Conservation (phyloP, 2,888 invertebrate genomes). For the Trissolcus brochymenae region DNA sequence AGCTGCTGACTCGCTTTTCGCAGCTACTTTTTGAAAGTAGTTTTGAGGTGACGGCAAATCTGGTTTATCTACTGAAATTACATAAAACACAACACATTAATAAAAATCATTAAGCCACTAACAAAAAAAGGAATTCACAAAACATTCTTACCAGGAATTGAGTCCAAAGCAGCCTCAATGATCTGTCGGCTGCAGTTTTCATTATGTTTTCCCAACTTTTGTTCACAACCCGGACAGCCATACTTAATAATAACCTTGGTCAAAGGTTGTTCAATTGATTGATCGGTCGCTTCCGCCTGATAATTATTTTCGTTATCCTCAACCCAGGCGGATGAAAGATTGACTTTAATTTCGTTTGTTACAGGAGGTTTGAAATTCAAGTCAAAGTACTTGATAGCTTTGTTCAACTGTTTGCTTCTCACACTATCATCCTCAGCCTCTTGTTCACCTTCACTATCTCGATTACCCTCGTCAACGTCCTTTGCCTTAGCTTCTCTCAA, state of each 20-base stretch:
- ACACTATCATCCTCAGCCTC: slow-evolving; percentile 35
- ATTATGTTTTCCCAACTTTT: slow-evolving; percentile 60
- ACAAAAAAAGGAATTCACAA: too few relatives aligned
- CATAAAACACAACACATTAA: slow-evolving; percentile 2
- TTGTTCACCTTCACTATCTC: slow-evolving; percentile 22
- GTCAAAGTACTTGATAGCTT: slow-evolving; percentile 70
- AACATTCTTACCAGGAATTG: slow-evolving; percentile 41
- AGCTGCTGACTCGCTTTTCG: slow-evolving; percentile 44
- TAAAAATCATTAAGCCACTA: not conserved
- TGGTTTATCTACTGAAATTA: slow-evolving; percentile 25
- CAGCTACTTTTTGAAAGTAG: slow-evolving; percentile 42
- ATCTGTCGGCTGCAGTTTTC: slow-evolving; percentile 56
- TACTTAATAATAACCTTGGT: slow-evolving; percentile 65
- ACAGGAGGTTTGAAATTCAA: slow-evolving; percentile 53
- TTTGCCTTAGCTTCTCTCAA: slow-evolving; percentile 64
- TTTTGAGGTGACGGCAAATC: slow-evolving; percentile 40
- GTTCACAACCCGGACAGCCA: slow-evolving; percentile 69
- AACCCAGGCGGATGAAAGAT: slow-evolving; percentile 41
- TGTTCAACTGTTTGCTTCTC: slow-evolving; percentile 63
- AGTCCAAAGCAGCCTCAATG: slow-evolving; percentile 25
- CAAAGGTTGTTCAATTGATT: slow-evolving; percentile 68
- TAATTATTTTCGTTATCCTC: slow-evolving; percentile 39
- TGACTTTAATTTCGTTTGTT: slow-evolving; percentile 59
- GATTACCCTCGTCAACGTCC: slow-evolving; percentile 56
- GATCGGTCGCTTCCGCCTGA: slow-evolving; percentile 61